Evolutionary conservation across 2,888 invertebrate genomes (phyloP).

Genomic region (Sacculina carcini): DNA sequence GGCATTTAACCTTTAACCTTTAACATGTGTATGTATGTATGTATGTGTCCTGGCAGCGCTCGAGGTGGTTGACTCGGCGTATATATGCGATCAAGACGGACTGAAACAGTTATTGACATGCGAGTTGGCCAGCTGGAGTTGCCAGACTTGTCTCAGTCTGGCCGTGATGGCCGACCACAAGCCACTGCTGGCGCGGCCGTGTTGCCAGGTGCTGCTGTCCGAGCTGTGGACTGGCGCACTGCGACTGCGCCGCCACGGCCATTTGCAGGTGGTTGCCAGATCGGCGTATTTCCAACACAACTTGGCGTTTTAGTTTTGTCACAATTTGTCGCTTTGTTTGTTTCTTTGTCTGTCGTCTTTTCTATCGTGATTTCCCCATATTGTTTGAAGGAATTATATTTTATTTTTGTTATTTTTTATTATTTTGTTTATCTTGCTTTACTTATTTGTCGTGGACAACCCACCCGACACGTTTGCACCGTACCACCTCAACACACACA

Average conservation of each 20-base stretch:
- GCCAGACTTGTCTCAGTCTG: conserved; percentile 84
- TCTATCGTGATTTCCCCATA: too few relatives aligned
- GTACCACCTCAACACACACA: too few relatives aligned
- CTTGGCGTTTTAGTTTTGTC: too few relatives aligned
- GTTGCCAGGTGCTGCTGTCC: conserved; percentile 89
- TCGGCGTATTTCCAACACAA: too few relatives aligned
- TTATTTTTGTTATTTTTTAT: too few relatives aligned
- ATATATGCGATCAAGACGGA: conserved; percentile 83
- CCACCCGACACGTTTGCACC: too few relatives aligned
- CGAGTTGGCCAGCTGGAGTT: conserved; percentile 90
- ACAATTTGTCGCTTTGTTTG: too few relatives aligned
- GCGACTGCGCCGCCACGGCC: conserved; percentile 56
- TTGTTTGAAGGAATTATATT: too few relatives aligned
- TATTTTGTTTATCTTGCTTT: too few relatives aligned
- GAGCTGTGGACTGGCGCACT: conserved; percentile 99
- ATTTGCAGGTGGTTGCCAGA: conserved; percentile 12
- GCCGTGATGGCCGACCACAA: conserved; percentile 89
- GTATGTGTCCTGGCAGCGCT: conserved; percentile 34
- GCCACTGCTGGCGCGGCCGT: conserved; percentile 65
- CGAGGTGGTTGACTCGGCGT: conserved; percentile 82
- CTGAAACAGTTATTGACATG: conserved; percentile 85
- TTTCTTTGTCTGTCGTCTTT: too few relatives aligned
- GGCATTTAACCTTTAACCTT: conserved; percentile 83
- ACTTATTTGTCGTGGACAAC: too few relatives aligned
- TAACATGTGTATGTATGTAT: conserved; percentile 96